Percentiles rank a stretch among this genome's conserved stretches.
Conservation (phyloP, 2,113 vertebrate species). For the Origma solitaria region DNA sequence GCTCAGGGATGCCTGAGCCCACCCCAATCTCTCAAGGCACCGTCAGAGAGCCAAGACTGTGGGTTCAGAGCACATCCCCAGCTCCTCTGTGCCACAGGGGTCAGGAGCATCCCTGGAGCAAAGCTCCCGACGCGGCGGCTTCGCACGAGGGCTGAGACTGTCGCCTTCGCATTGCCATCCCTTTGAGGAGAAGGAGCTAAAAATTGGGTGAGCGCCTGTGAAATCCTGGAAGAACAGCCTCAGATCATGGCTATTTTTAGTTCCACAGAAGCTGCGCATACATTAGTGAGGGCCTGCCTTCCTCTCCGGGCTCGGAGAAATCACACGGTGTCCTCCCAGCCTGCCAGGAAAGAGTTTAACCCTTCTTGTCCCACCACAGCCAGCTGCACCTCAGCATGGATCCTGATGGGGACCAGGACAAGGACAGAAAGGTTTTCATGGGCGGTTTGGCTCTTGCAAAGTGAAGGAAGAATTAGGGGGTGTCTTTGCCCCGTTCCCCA, state of each 20-base stretch:
- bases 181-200: slow-evolving; percentile 41
- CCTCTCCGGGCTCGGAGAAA: slow-evolving; percentile 5
- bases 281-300: slow-evolving; percentile 37
- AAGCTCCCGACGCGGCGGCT: neutral
- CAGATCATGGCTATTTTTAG: slow-evolving; percentile 66
- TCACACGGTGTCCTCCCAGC: neutral
- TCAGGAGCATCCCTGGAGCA: neutral
- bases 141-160: neutral
- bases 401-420: neutral
- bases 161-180: neutral
- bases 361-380: neutral
- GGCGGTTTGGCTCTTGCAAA: neutral
- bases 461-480: neutral
- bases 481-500: neutral
- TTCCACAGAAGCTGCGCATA: slow-evolving; percentile 26
- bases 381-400: neutral
- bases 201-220: slow-evolving; percentile 37
- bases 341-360: slow-evolving; percentile 20
- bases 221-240: slow-evolving; percentile 62
- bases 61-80: accelerated
- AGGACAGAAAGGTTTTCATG: neutral
- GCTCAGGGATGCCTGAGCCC: neutral
- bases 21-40: neutral
- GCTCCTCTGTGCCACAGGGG: neutral
- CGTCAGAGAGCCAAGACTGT: accelerated